Evolutionary conservation across 2,888 invertebrate species (phyloP).

Genomic region (Campoplex nolae): DNA sequence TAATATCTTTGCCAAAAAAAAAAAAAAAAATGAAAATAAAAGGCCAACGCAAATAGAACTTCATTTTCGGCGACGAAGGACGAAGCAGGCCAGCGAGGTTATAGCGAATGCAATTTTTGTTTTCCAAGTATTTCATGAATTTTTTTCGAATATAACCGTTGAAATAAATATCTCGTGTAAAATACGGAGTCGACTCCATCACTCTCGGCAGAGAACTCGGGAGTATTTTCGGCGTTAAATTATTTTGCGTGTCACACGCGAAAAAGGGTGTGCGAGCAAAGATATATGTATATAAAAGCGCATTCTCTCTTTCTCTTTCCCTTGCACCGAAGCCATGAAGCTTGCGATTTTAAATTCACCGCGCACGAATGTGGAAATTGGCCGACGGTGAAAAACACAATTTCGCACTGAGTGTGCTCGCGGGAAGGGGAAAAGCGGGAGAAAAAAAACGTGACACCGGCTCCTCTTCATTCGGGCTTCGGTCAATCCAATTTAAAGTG

Average conservation of each 20-base stretch:
- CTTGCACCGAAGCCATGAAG: conserved; percentile 36
- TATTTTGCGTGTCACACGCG: conserved; percentile 75
- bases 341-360: conserved; percentile 80
- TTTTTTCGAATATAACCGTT: conserved; percentile 50
- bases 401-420: conserved; percentile 74
- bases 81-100: neutral
- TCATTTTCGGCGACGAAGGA: conserved; percentile 8
- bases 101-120: conserved; percentile 35
- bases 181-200: conserved; percentile 73
- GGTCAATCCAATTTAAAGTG: conserved; percentile 80
- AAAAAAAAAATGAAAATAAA: conserved; percentile 69
- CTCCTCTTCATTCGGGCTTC: conserved; percentile 65
- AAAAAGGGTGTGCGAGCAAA: conserved; percentile 57
- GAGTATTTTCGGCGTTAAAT: conserved; percentile 81
- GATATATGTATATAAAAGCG: conserved; percentile 21
- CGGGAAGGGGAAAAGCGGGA: conserved; percentile 29
- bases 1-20: conserved; percentile 78
- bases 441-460: conserved; percentile 29
- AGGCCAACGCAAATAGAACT: conserved; percentile 19
- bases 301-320: neutral
- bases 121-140: conserved; percentile 52
- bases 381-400: conserved; percentile 80
- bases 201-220: conserved; percentile 69
- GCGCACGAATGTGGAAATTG: conserved; percentile 79
- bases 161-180: conserved; percentile 80